A percentile compares a stretch with the other conserved stretches of the same genome.
These are phyloP conservation scores for Archips xylosteana DNA, from an alignment of 2,888 invertebrate species.

Conservation along the genomic window DNA sequence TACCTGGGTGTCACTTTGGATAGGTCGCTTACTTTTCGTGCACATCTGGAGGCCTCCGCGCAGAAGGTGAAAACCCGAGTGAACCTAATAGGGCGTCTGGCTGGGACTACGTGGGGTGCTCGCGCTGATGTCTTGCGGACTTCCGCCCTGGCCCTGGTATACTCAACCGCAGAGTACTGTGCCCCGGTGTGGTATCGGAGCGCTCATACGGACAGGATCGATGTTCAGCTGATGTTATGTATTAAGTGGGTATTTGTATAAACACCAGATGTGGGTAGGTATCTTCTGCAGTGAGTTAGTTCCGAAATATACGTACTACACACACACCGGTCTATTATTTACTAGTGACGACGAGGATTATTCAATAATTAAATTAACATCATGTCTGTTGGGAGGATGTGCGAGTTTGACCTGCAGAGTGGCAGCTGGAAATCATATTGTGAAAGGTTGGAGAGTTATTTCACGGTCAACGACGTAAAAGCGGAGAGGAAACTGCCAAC, in stretches of 20 bases:
- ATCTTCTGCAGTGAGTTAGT: neutral
- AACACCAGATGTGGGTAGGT: neutral
- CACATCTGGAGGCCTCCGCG: no score
- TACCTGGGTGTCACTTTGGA: no score
- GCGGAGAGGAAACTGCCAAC: neutral
- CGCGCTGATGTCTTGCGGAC: no score
- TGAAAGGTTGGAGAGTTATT: conserved; percentile 6
- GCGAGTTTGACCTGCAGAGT: neutral
- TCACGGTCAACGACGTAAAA: neutral
- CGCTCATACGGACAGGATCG: no score
- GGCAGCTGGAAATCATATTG: neutral
- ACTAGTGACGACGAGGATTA: conserved; percentile 4
- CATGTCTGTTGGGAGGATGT: neutral
- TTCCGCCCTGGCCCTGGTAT: no score
- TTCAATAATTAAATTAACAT: neutral
- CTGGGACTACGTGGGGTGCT: no score
- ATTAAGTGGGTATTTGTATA: conserved; percentile 1
- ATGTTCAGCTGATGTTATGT: no score
- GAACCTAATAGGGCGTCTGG: no score
- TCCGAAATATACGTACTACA: neutral
- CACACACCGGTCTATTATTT: neutral
- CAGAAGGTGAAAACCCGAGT: no score
- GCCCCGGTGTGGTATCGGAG: no score
- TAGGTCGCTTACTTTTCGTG: no score
- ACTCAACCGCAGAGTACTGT: no score